Evolutionary conservation across 2,797 vertebrate genomes (phyloP), one percentile per base, ranked within the genome.

Genomic region (Gouania willdenowi): DNA sequence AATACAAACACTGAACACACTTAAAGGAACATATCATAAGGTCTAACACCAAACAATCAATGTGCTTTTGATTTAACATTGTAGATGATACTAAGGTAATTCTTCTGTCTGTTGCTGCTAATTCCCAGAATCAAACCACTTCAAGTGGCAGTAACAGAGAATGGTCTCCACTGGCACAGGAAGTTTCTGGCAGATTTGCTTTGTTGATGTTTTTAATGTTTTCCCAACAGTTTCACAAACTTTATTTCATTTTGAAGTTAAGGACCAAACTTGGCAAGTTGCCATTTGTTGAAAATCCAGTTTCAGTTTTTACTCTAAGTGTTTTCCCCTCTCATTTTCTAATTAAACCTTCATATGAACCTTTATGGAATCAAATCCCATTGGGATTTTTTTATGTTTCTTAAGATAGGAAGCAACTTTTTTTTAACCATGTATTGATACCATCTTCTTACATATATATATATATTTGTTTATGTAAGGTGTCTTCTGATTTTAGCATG

Each of bases 21-120:
- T 61, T 55, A 60, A 71, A 50, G 43, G 74, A 69, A 57, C 58
- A 38, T 53, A 47, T 57, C 66, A 74, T 82, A 63, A 62, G 54
- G 39, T 43, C 61, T 56, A 55, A 53, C 46, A 54, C 27, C 29
- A 51, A 56, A 59, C 64, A 71, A 76, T 77, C 54, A 66, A 40
- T 51, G 59, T 24, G 39, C 25, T 47, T 51, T 46, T 42, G 48
- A n/a, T 49, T 49, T 24, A 59, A 48, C 23, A 42, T 23, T 25
- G 49, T 35, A 60, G 42, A 45, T 48, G 41, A 47, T 55, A 41
- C 23, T 24, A 24, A 22, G 38, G 52, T 51, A 41, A 53, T 53
- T 50, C 23, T 63, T 16, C 57, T 40, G 75, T 75, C 39, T 42
- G 28, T 38, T 19, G 19, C 28, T 24, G 40, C 62, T 58, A 35